A percentile compares a stretch with the other conserved stretches of the same genome.
Evolutionary conservation across 1,140 invertebrate species (phyloP).

Genomic region (Mizuhopecten yessoensis): DNA sequence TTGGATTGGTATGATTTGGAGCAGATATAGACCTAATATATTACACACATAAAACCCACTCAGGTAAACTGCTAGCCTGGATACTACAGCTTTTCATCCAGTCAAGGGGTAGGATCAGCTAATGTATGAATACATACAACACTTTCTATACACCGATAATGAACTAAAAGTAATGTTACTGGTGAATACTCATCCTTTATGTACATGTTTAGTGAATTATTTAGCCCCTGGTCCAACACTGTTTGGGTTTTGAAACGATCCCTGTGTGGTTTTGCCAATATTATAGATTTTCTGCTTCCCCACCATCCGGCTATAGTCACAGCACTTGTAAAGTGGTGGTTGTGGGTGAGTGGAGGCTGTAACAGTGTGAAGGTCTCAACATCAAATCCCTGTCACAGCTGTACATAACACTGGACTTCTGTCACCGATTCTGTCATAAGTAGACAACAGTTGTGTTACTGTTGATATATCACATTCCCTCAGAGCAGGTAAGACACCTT

Average conservation of each 20-base stretch:
- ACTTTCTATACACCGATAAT: too few relatives aligned
- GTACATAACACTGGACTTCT: neutral
- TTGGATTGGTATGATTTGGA: too few relatives aligned
- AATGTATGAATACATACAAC: too few relatives aligned
- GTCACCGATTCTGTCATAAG: neutral
- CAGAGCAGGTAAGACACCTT: neutral
- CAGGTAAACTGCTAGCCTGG: too few relatives aligned
- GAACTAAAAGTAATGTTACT: too few relatives aligned
- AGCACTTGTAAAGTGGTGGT: neutral
- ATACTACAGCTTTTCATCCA: too few relatives aligned
- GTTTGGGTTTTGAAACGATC: conserved; percentile 1
- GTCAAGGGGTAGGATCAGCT: too few relatives aligned
- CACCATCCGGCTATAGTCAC: neutral
- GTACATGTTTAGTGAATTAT: neutral
- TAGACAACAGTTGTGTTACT: neutral
- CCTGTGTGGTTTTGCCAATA: conserved; percentile 16
- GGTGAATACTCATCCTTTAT: neutral
- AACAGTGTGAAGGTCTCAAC: neutral
- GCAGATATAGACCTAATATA: too few relatives aligned
- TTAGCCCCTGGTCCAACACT: conserved; percentile 1
- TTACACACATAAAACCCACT: too few relatives aligned
- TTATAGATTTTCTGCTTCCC: neutral
- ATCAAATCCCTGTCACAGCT: conserved; percentile 30
- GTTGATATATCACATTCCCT: conserved; percentile 30
- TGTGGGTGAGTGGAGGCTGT: conserved; percentile 30